Base-by-base conservation (phyloP, 2,797 vertebrate species). In the Mormyrus hasselquistii region DNA sequence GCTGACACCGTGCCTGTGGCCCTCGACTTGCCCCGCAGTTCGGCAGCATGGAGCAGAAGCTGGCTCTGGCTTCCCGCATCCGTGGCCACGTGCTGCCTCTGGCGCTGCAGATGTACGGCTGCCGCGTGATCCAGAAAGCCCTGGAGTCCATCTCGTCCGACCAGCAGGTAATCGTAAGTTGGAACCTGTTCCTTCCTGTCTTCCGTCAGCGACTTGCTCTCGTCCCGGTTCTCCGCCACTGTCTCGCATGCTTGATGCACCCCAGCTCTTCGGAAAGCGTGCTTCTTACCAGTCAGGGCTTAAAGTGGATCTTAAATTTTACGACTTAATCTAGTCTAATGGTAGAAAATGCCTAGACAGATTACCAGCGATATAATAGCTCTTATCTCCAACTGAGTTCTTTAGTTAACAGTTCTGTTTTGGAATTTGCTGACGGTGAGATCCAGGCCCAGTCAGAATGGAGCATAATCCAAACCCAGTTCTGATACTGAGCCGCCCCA, bases 111-210 rank as follows among this genome's bases (percentile, higher is more conserved):
- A 99, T 99, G 98, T 99, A 99, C 8, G 98, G 98, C 38, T 99
- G 98, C 90, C 96, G 98, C 85, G 98, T 99, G 34, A 99, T 99
- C 94, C 98, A 99, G 94, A 99, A 99, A 93, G 98, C 98, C 1
- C 93, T 99, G 47, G 98, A 99, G 93, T 99, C 98, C 73, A 98
- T 99, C 93, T 98, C 98, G 90, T 98, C 98, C 93, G 98, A 99
- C 96, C 98, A 99, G 97, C 98, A 99, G 98, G 98, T 99, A 99
- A 98, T 98, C 98, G 97, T 96, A 96, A 96, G 96, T 96, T 94
- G 92, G 91, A 91, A 91, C 57, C 82, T 12, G 44, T 86, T 52
- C 49, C 5, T 89, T 41, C 44, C 59, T 29, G 57, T 44, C 44
- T 50, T 83, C 14, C 25, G 55, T n/a, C 0, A 5, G 7, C 3